Conservation (phyloP, 2,797 vertebrate species). For the Anomalospiza imberbis region DNA sequence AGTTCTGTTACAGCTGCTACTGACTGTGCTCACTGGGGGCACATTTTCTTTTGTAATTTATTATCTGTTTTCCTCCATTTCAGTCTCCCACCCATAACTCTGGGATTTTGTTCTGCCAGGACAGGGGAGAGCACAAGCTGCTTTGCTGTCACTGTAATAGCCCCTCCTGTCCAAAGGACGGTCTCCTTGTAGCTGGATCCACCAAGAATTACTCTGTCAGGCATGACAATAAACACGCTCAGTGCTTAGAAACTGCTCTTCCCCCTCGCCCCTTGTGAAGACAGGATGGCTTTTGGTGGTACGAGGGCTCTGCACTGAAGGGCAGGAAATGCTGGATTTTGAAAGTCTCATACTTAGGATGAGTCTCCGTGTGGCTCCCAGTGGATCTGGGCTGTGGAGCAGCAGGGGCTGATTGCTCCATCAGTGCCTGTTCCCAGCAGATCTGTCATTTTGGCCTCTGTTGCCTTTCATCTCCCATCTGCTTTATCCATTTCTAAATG, state of each 20-base stretch:
- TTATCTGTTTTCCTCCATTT: not conserved
- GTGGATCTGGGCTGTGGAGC: not conserved
- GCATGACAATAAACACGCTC: not conserved
- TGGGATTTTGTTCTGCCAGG: slow-evolving; percentile 16
- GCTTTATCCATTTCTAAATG: not conserved
- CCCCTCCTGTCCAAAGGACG: not conserved
- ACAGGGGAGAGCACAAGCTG: not conserved
- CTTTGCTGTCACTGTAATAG: not conserved
- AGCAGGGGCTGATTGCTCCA: not conserved
- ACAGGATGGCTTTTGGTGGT: not conserved
- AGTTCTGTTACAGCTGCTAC: slow-evolving; percentile 29
- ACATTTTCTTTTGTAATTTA: slow-evolving; percentile 29
- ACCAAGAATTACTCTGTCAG: not conserved
- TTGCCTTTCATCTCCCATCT: not conserved
- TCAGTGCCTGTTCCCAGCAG: not conserved
- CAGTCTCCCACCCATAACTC: not conserved
- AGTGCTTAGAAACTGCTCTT: not conserved
- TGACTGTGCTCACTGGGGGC: slow-evolving; percentile 1
- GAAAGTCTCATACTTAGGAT: not conserved
- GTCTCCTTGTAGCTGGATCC: not conserved
- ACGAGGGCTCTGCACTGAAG: not conserved
- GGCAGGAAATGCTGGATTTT: not conserved
- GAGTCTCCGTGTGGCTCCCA: not conserved
- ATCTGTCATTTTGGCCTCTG: not conserved
- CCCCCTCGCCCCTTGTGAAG: not conserved